Evolutionary conservation across 2,888 invertebrate species (phyloP), one percentile per base, ranked within the genome.

Genomic region (Euplagia quadripunctaria): DNA sequence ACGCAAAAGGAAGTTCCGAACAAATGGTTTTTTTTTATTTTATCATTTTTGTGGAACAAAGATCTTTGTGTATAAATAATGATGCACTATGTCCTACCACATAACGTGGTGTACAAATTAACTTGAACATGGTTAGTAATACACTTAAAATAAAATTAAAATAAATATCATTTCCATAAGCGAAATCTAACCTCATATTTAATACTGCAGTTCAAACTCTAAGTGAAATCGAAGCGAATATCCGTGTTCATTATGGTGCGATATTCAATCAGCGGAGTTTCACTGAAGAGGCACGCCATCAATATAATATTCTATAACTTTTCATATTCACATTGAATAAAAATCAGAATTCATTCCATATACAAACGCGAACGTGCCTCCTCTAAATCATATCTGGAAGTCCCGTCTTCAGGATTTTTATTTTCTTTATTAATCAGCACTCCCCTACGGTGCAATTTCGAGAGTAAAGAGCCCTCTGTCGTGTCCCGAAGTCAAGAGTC

Each of bases 361-460:
- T 79, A 79, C 79, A 86, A 83, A 80, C 76, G 82, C 79, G 82
- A 85, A 90, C 90, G 90, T 88, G 91, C 87, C 88, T 85, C 78
- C 84, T 86, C 84, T 88, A 88, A 91, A 92, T 92, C 91, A 90
- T 88, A 88, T 83, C 85, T 64, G 55, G 84, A 82, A 81, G 84
- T 79, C 83, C 76, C 78, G 83, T 86, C 80, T 80, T 86, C 81
- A 84, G 86, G 85, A 88, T 90, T 92, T 91, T 92, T 93, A 92
- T 92, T 92, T 92, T 90, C 89, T 92, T 92, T 94, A 92, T 93
- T 94, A 94, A 94, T 94, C 93, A 92, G 89, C 89, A 85, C 90
- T 88, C 92, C 92, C 92, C 91, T 83, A 84, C 85, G 86, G 88
- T 85, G 88, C 90, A 90, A 92, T 93, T 92, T 91, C 87, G 88